Conservation (phyloP, 2,113 vertebrate genomes). For the Phylloscopus whistleri region DNA sequence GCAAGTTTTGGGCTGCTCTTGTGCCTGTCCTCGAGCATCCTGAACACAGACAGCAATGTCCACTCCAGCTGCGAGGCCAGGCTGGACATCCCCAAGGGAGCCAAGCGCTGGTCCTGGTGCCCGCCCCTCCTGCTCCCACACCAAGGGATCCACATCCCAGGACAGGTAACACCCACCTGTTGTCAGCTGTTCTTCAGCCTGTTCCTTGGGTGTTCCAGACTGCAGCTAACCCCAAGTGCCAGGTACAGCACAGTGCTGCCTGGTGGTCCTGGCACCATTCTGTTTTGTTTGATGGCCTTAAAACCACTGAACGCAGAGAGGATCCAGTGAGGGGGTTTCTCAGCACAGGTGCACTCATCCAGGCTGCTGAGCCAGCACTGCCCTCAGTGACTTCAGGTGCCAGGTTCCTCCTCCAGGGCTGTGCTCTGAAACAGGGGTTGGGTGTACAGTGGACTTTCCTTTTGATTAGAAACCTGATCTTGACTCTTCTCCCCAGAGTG, state of each 20-base stretch:
- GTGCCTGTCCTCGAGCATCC: slow-evolving; percentile 82
- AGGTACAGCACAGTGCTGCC: background rate
- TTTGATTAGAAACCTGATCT: background rate
- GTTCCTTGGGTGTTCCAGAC: background rate
- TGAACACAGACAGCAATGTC: slow-evolving; percentile 86
- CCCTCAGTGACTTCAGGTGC: background rate
- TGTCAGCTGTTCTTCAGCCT: background rate
- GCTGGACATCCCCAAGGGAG: slow-evolving; percentile 84
- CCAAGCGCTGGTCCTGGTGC: slow-evolving; percentile 85
- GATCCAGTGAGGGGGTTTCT: fast-evolving
- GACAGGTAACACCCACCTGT: background rate
- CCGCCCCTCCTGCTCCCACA: background rate
- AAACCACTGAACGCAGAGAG: background rate
- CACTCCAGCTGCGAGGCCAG: slow-evolving; percentile 84
- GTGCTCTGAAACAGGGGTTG: background rate
- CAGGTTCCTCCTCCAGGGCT: background rate
- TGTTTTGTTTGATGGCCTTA: background rate
- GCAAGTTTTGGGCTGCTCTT: slow-evolving; percentile 85
- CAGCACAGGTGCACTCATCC: background rate
- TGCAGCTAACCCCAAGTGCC: background rate
- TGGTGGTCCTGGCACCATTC: fast-evolving
- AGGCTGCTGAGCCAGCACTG: background rate
- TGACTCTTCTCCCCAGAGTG: background rate
- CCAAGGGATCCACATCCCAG: background rate
- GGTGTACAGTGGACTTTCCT: background rate